A percentile compares a stretch with the other conserved stretches of the same genome.
phyloP scores from a whole-genome alignment of 2,113 vertebrate genomes.

The Irena cyanogastra region DNA sequence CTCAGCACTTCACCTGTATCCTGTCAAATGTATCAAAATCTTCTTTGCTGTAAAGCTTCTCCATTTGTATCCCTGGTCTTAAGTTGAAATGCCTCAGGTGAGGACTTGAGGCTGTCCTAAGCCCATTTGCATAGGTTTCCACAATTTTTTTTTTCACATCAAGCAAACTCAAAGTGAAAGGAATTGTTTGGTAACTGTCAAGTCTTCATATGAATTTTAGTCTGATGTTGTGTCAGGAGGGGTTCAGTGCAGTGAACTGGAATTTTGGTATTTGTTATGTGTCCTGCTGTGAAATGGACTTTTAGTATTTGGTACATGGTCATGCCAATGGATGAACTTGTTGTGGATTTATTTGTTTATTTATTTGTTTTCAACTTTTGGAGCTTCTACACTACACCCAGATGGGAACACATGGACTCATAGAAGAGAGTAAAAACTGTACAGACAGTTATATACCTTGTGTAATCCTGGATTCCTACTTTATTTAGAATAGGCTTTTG shows the following conservation, averaged over 20 bases:
- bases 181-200: neutral
- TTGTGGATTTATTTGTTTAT: neutral
- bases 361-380: neutral
- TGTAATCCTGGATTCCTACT: neutral
- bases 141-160: neutral
- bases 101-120: neutral
- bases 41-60: neutral
- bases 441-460: neutral
- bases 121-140: neutral
- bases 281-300: neutral
- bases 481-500: neutral
- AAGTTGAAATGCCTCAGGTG: neutral
- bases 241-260: neutral
- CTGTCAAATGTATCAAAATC: neutral
- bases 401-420: neutral
- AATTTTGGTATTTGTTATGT: accelerated
- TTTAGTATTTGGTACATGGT: neutral
- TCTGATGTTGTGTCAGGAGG: neutral
- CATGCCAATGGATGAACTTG: neutral
- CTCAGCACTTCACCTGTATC: neutral
- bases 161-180: neutral
- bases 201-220: neutral
- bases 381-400: neutral
- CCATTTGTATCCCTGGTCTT: neutral
- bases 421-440: neutral